These are phyloP conservation scores for Echinometra lucunter DNA, from an alignment of 53 echinoderm and acorn worm species.

Conservation along the genomic window DNA sequence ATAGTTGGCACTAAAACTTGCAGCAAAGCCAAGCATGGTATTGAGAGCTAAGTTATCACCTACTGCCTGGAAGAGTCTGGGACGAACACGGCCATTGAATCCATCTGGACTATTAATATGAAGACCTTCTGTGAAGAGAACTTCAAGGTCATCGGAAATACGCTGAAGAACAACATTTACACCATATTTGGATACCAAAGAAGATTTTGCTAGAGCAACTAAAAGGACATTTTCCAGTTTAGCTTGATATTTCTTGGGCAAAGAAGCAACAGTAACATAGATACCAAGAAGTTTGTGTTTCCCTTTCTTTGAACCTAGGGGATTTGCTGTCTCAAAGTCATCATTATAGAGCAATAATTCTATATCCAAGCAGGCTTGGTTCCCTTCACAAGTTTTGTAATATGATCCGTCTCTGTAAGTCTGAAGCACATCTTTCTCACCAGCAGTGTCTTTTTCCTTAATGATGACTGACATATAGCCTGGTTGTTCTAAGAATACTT, in stretches of 20 bases:
- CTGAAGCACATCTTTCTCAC: slow-evolving; percentile 1
- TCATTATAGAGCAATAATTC: slow-evolving; percentile 73
- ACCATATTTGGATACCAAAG: slow-evolving; percentile 56
- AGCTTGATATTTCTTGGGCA: slow-evolving; percentile 55
- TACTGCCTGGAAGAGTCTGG: slow-evolving; percentile 13
- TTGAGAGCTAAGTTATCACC: slow-evolving; percentile 37
- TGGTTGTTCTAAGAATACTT: slow-evolving; percentile 54
- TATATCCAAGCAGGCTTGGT: not conserved
- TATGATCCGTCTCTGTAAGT: slow-evolving; percentile 72
- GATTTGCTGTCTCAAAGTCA: slow-evolving; percentile 76
- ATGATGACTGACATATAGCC: slow-evolving; percentile 65
- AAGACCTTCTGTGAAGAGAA: not conserved
- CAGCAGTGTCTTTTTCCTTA: not conserved
- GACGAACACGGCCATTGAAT: slow-evolving; percentile 1
- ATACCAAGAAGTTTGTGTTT: slow-evolving; percentile 64
- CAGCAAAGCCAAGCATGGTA: slow-evolving; percentile 6
- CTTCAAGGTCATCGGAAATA: not conserved
- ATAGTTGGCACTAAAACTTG: slow-evolving; percentile 14
- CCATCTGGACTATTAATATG: not conserved
- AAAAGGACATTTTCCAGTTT: slow-evolving; percentile 49
- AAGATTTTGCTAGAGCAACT: slow-evolving; percentile 46
- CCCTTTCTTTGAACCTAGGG: slow-evolving; percentile 72
- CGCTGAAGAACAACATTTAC: slow-evolving; percentile 32
- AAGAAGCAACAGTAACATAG: slow-evolving; percentile 49
- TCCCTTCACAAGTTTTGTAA: slow-evolving; percentile 43